phyloP scores from a whole-genome alignment of 2,113 vertebrate genomes.

The Ochotona curzoniae region DNA sequence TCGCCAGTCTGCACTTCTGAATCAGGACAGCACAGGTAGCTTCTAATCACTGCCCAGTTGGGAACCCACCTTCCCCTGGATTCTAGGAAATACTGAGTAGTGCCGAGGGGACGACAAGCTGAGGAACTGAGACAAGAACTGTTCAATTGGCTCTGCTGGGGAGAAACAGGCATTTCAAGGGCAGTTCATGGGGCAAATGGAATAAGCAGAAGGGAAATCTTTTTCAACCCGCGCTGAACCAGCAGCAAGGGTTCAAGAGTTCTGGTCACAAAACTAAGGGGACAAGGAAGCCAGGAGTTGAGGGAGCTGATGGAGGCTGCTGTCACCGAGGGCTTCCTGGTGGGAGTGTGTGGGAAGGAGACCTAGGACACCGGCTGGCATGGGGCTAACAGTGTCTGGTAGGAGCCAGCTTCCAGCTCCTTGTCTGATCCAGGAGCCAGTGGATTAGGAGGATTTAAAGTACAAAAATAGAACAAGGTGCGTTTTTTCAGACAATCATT shows the following conservation, averaged over 20 bases:
- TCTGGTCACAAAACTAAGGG: background rate
- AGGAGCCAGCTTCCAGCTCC: slow-evolving; percentile 76
- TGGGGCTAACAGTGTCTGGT: slow-evolving; percentile 75
- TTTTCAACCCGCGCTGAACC: rapidly evolving
- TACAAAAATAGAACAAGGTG: slow-evolving; percentile 67
- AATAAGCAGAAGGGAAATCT: too few species aligned
- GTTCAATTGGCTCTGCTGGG: too few species aligned
- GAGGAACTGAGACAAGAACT: background rate
- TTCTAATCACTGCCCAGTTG: rapidly evolving
- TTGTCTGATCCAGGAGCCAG: slow-evolving; percentile 77
- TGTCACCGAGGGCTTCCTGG: background rate
- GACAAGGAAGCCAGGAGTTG: background rate
- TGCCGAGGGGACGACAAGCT: too few species aligned
- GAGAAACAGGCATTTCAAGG: background rate
- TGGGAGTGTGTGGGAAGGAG: background rate
- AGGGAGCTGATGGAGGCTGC: rapidly evolving
- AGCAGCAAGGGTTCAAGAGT: background rate
- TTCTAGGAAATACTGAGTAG: background rate
- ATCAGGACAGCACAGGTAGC: rapidly evolving
- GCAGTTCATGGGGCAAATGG: rapidly evolving
- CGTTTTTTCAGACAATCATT: slow-evolving; percentile 61
- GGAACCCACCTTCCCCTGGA: background rate
- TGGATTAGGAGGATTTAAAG: slow-evolving; percentile 80
- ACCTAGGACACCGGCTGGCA: slow-evolving; percentile 68
- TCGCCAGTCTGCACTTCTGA: background rate